These are phyloP conservation scores for Grallaria varia DNA, from an alignment of 2,113 vertebrate species.

Conservation along the genomic window DNA sequence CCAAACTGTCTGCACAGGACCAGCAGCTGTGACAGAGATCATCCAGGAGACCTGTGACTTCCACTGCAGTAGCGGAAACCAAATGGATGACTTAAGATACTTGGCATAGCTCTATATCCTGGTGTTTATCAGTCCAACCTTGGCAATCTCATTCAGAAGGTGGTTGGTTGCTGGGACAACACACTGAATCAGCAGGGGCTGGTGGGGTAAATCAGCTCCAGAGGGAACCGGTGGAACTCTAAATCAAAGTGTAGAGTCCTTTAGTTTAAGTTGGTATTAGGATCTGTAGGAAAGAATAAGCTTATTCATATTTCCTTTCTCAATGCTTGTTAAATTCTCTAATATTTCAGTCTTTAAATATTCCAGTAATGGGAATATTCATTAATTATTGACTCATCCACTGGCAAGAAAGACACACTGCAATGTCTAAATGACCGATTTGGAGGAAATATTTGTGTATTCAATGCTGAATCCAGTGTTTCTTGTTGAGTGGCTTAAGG, in stretches of 20 bases:
- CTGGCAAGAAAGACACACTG: neutral
- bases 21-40: neutral
- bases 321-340: neutral
- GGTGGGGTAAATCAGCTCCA: neutral
- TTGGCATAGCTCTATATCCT: neutral
- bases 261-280: neutral
- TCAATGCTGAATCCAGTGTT: neutral
- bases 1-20: neutral
- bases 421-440: neutral
- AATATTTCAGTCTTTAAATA: neutral
- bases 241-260: neutral
- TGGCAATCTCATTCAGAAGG: neutral
- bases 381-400: neutral
- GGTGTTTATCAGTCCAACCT: neutral
- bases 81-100: neutral
- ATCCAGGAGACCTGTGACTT: neutral
- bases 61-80: neutral
- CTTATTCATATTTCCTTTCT: neutral
- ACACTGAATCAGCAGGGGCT: neutral
- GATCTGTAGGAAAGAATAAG: neutral
- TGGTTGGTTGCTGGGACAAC: neutral
- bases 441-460: neutral
- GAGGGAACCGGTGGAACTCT: fast-evolving
- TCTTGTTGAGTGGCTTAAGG: neutral
- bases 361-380: neutral